Conservation (phyloP, 2,113 vertebrate species). For the Pelecanus crispus region DNA sequence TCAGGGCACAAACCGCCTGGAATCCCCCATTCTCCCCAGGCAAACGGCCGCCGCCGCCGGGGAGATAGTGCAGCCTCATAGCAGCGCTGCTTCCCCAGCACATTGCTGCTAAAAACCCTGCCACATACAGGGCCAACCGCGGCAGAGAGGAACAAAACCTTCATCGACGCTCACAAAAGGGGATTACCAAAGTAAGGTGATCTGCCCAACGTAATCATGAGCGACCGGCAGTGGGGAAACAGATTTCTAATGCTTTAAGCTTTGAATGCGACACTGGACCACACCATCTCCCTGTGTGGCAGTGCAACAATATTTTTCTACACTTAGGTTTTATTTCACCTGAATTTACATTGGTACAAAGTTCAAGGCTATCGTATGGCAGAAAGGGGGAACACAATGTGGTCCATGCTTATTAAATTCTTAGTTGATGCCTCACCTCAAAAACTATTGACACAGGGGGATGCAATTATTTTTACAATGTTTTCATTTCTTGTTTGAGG, state of each 20-base stretch:
- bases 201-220: not conserved
- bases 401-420: not conserved
- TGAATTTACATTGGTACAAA: not conserved
- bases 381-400: not conserved
- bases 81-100: not conserved
- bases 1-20: not conserved
- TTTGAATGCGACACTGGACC: not conserved
- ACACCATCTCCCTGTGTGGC: not conserved
- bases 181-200: not conserved
- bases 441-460: not conserved
- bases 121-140: fast-evolving
- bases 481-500: not conserved
- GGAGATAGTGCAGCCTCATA: not conserved
- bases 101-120: not conserved
- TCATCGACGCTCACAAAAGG: not conserved
- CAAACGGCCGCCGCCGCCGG: fast-evolving
- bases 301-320: not conserved
- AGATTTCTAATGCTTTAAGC: not conserved
- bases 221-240: not conserved
- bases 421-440: not conserved
- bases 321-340: not conserved
- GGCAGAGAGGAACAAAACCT: not conserved
- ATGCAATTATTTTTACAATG: not conserved
- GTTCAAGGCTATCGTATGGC: not conserved
- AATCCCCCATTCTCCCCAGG: not conserved